Evolutionary conservation across 1,140 invertebrate species (phyloP).

Genomic region (Ericerus pela): DNA sequence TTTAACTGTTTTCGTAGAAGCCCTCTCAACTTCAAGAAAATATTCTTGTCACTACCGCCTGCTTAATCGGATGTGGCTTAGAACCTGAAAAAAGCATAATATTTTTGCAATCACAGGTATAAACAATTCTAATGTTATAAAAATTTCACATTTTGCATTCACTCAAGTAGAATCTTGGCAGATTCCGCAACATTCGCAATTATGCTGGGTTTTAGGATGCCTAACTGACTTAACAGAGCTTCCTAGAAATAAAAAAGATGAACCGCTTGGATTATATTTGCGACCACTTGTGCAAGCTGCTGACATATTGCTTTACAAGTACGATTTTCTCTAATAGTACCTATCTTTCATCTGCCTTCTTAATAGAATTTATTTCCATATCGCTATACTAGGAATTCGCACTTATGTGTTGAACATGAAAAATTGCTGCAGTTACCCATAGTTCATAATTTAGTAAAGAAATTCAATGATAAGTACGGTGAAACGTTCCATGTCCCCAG

Average conservation of each 20-base stretch:
- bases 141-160: background rate
- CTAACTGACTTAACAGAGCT: conserved; percentile 70
- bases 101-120: conserved; percentile 76
- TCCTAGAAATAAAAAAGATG: conserved; percentile 73
- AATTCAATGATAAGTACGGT: conserved; percentile 67
- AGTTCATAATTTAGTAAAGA: conserved; percentile 59
- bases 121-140: conserved; percentile 14
- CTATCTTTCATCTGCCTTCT: conserved; percentile 16
- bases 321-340: conserved; percentile 23
- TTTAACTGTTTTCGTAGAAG: conserved; percentile 37
- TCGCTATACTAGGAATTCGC: conserved; percentile 49
- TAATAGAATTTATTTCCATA: conserved; percentile 13
- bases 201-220: conserved; percentile 79
- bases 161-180: conserved; percentile 19
- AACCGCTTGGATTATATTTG: conserved; percentile 70
- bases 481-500: conserved; percentile 58
- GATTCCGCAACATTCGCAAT: conserved; percentile 66
- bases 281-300: conserved; percentile 92
- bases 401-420: conserved; percentile 90
- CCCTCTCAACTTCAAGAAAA: conserved; percentile 48
- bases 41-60: conserved; percentile 62
- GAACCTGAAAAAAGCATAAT: conserved; percentile 66
- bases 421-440: conserved; percentile 86
- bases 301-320: conserved; percentile 91
- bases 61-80: conserved; percentile 80